Conservation (phyloP, 1,140 invertebrate genomes). For the Ladona fulva region DNA sequence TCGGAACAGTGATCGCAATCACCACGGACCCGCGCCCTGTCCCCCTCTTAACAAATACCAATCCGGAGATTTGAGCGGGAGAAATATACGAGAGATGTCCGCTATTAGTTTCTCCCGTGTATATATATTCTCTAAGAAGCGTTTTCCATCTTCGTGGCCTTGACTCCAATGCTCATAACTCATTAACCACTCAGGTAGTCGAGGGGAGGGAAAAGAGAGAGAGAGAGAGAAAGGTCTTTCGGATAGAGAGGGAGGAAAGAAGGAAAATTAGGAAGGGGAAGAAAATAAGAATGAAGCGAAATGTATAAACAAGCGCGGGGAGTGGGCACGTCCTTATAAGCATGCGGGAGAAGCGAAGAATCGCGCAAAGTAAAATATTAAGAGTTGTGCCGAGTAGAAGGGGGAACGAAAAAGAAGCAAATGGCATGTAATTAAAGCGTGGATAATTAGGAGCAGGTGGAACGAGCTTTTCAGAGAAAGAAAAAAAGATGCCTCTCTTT, state of each 20-base stretch:
- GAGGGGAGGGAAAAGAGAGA: background rate
- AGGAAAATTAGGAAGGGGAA: background rate
- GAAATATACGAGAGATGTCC: no score
- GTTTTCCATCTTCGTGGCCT: background rate
- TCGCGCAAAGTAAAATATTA: no score
- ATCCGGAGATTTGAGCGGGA: no score
- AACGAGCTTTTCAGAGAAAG: background rate
- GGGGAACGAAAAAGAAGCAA: background rate
- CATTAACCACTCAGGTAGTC: background rate
- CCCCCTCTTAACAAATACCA: no score
- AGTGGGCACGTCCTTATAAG: no score
- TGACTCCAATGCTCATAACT: constrained; percentile 10
- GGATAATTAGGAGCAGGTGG: background rate
- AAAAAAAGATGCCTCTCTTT: background rate
- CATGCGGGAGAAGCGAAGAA: no score
- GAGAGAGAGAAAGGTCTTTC: background rate
- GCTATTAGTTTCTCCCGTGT: no score
- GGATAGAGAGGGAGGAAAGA: background rate
- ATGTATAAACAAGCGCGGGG: no score
- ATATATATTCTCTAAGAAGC: no score
- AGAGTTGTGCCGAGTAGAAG: no score
- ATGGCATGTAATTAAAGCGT: background rate
- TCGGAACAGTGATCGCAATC: no score
- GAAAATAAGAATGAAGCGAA: background rate
- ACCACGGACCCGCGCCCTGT: no score